Percentiles rank a stretch among this genome's conserved stretches.
phyloP scores from a whole-genome alignment of 2,888 invertebrate genomes.

The Drosophila subquinaria region DNA sequence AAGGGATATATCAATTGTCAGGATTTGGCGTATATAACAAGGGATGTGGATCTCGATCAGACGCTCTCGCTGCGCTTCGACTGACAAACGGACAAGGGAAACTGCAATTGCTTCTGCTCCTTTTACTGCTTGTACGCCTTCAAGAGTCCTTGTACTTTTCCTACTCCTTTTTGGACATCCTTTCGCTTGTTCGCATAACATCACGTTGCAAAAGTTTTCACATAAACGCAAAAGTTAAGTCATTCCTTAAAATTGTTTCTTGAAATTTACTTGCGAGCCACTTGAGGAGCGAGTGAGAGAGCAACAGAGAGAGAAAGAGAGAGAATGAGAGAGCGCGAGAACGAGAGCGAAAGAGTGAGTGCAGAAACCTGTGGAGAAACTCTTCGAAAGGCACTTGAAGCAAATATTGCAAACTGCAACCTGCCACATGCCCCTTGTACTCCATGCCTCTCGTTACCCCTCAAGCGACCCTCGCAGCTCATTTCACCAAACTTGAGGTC shows the following conservation, averaged over 20 bases:
- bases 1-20: slow-evolving; percentile 7
- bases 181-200: slow-evolving; percentile 66
- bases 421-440: neutral
- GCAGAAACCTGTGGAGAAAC: slow-evolving; percentile 18
- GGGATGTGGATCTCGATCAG: slow-evolving; percentile 52
- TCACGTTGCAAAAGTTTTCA: slow-evolving; percentile 78
- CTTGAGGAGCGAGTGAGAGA: slow-evolving; percentile 41
- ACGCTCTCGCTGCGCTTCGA: slow-evolving; percentile 44
- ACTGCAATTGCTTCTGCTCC: neutral
- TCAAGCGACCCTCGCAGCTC: slow-evolving; percentile 24
- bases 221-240: slow-evolving; percentile 80
- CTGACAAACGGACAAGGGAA: slow-evolving; percentile 2
- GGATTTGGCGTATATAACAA: slow-evolving; percentile 55
- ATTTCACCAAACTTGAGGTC: slow-evolving; percentile 50
- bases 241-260: slow-evolving; percentile 80
- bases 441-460: neutral
- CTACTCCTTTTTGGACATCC: slow-evolving; percentile 31
- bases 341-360: slow-evolving; percentile 1
- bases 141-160: neutral
- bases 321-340: neutral
- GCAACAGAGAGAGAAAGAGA: neutral
- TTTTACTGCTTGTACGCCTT: no score
- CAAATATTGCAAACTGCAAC: slow-evolving; percentile 25
- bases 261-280: slow-evolving; percentile 75
- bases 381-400: slow-evolving; percentile 54